Conservation (phyloP, 2,797 vertebrate genomes). For the Falco columbarius region DNA sequence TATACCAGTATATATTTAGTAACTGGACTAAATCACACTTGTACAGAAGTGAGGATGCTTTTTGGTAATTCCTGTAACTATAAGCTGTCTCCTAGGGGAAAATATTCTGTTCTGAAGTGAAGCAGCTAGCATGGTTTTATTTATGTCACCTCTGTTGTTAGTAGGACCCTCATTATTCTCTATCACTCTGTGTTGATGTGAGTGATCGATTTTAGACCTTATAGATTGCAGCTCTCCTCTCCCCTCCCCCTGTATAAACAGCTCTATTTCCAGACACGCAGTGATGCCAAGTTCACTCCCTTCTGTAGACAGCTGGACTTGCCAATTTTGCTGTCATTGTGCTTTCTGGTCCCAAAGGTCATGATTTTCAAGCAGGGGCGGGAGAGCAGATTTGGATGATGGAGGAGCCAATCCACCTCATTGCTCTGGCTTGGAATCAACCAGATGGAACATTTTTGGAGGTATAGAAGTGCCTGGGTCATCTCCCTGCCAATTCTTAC, state of each 20-base stretch:
- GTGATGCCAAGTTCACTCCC: not conserved
- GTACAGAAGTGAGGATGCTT: not conserved
- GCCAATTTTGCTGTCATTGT: conserved; percentile 10
- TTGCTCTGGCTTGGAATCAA: not conserved
- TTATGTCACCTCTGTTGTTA: not conserved
- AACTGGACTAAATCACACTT: not conserved
- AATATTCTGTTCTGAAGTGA: not conserved
- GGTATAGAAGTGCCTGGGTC: not conserved
- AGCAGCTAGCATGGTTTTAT: not conserved
- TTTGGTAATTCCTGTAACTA: not conserved
- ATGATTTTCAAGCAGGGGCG: not conserved
- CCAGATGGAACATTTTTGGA: not conserved
- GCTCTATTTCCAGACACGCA: not conserved
- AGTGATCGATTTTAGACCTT: not conserved
- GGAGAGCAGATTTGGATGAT: not conserved
- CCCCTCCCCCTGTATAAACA: conserved; percentile 4
- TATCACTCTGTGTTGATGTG: not conserved
- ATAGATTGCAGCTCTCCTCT: not conserved
- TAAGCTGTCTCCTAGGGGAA: not conserved
- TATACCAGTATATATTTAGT: not conserved
- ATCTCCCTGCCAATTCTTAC: not conserved
- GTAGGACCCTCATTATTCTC: not conserved
- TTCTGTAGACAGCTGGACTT: not conserved
- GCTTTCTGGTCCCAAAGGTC: not conserved
- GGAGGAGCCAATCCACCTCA: not conserved